Evolutionary conservation across 2,113 vertebrate genomes (phyloP).

Genomic region (Coptodon bakossiorum): DNA sequence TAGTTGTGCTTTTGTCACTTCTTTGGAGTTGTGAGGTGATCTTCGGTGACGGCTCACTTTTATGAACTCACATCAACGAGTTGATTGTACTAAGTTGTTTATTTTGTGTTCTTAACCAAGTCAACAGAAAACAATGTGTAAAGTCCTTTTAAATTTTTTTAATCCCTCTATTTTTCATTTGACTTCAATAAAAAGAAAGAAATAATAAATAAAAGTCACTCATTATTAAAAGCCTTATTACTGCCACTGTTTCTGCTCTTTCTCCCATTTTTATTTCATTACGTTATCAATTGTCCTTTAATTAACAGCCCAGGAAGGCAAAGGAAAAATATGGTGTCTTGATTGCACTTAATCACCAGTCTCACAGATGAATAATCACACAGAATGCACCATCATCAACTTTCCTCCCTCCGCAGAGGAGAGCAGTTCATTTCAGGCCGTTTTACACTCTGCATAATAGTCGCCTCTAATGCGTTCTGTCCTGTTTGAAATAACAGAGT

Average conservation of each 20-base stretch:
- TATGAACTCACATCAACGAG: not conserved
- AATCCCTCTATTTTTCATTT: not conserved
- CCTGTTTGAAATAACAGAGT: not conserved
- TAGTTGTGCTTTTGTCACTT: not conserved
- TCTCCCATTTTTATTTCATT: not conserved
- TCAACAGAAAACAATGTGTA: not conserved
- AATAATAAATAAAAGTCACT: not conserved
- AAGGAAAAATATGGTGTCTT: not conserved
- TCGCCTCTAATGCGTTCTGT: not conserved
- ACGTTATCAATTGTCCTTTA: not conserved
- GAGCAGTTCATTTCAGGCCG: not conserved
- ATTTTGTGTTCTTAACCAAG: not conserved
- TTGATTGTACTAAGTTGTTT: not conserved
- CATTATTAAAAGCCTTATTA: not conserved
- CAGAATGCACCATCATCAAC: not conserved
- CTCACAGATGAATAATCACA: not conserved
- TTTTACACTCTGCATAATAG: not conserved
- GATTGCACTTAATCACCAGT: not conserved
- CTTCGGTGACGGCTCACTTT: conserved; percentile 13
- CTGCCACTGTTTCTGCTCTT: not conserved
- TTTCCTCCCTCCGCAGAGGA: not conserved
- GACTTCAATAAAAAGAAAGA: not conserved
- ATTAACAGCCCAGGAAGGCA: not conserved
- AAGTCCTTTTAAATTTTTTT: not conserved
- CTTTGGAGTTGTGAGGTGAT: not conserved